phyloP scores from a whole-genome alignment of 2,797 vertebrate genomes.

The Myotis vivesi region DNA sequence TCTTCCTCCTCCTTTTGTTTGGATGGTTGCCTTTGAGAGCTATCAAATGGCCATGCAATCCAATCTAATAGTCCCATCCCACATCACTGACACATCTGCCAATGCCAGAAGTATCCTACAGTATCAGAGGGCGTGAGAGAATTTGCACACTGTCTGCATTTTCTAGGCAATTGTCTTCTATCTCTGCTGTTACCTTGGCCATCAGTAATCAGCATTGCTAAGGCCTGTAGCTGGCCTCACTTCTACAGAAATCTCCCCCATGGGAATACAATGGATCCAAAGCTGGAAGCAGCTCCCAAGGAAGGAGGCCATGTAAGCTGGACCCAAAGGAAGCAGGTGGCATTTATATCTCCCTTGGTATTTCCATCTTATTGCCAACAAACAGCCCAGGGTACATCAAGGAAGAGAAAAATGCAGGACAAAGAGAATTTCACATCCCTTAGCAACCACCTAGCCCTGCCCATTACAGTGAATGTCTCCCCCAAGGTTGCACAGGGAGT shows the following conservation, averaged over 20 bases:
- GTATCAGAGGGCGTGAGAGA: not conserved
- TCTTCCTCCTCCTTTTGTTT: not conserved
- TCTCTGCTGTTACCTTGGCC: conserved; percentile 35
- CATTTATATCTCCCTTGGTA: not conserved
- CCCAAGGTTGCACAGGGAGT: not conserved
- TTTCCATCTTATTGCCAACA: not conserved
- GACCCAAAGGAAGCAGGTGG: conserved; percentile 59
- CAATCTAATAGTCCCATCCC: conserved; percentile 43
- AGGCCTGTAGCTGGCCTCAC: conserved; percentile 8
- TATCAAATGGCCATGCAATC: conserved; percentile 52
- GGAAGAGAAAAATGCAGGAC: not conserved
- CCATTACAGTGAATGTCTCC: not conserved
- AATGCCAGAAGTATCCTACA: conserved; percentile 30
- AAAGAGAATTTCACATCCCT: not conserved
- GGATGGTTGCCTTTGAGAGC: conserved; percentile 47
- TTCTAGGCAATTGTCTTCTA: conserved; percentile 54
- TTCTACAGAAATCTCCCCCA: conserved; percentile 69
- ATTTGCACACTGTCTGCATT: conserved; percentile 50
- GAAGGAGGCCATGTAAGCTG: conserved; percentile 57
- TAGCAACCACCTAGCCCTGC: not conserved
- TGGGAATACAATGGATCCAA: conserved; percentile 77
- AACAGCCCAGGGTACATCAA: not conserved
- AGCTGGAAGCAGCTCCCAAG: conserved; percentile 58
- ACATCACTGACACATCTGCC: conserved; percentile 49
- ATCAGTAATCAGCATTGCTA: not conserved